A percentile compares a stretch with the other conserved stretches of the same genome.
Conservation (phyloP, 1,140 invertebrate species). For the Sminthurides bifidus region DNA sequence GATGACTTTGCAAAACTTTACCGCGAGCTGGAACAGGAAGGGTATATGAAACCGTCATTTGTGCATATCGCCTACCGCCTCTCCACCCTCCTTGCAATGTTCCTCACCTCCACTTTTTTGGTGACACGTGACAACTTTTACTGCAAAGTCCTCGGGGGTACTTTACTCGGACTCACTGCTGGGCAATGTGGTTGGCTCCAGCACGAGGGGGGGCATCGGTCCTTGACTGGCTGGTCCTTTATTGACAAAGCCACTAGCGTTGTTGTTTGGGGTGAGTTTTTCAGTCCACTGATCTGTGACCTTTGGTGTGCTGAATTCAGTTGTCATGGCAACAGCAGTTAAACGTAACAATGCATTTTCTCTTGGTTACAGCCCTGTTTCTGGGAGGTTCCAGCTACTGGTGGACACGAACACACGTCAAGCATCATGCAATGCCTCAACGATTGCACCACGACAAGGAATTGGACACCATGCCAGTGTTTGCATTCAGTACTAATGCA, state of each 20-base stretch:
- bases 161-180: background rate
- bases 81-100: background rate
- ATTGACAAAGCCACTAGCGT: slow-evolving; percentile 6
- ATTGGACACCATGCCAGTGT: slow-evolving; percentile 8
- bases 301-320: background rate
- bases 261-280: slow-evolving; percentile 10
- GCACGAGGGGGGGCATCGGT: slow-evolving; percentile 14
- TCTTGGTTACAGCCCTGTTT: background rate
- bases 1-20: slow-evolving; percentile 6
- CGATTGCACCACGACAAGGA: slow-evolving; percentile 8
- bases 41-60: slow-evolving; percentile 3
- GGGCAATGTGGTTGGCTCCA: slow-evolving; percentile 1
- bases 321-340: background rate
- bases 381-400: slow-evolving; percentile 1
- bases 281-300: no score
- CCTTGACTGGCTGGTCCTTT: slow-evolving; percentile 6
- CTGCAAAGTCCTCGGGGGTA: background rate
- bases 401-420: slow-evolving; percentile 6
- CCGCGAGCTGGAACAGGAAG: background rate
- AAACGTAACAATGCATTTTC: no score
- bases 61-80: background rate
- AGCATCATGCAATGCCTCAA: slow-evolving; percentile 18
- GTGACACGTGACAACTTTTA: background rate
- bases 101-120: background rate
- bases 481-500: slow-evolving; percentile 9